Evolutionary conservation across 2,113 vertebrate genomes (phyloP).

Genomic region (Caloenas nicobarica): DNA sequence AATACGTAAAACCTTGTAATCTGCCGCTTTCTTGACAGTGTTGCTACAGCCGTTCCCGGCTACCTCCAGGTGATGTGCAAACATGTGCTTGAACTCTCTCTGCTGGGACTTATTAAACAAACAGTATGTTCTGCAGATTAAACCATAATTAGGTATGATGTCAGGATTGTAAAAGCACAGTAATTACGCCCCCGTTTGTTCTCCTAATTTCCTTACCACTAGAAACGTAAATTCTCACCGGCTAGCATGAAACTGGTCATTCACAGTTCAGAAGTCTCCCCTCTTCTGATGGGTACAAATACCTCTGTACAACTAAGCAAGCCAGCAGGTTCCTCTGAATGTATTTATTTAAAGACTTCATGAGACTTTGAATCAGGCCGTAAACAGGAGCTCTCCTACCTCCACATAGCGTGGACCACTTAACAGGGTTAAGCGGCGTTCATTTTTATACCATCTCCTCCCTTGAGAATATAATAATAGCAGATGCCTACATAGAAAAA

Average conservation of each 20-base stretch:
- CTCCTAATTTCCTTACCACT: background rate
- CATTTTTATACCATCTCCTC: background rate
- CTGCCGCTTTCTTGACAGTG: background rate
- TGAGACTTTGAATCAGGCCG: background rate
- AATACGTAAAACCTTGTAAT: background rate
- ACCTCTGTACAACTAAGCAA: background rate
- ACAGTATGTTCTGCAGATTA: constrained; percentile 28
- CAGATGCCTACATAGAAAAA: background rate
- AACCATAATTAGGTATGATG: constrained; percentile 21
- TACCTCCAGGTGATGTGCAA: constrained; percentile 39
- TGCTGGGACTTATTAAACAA: constrained; percentile 54
- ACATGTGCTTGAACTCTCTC: background rate
- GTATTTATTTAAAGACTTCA: background rate
- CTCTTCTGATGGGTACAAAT: background rate
- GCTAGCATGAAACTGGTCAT: background rate
- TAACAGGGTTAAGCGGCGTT: background rate
- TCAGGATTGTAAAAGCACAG: background rate
- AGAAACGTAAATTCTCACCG: background rate
- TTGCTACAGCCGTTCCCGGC: background rate
- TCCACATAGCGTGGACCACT: background rate
- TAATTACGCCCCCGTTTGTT: constrained; percentile 1
- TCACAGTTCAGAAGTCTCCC: background rate
- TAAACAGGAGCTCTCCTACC: background rate
- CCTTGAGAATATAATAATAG: background rate
- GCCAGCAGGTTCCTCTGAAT: background rate